Base-by-base conservation (phyloP, 1,140 invertebrate species). In the Drosophila navojoa region DNA sequence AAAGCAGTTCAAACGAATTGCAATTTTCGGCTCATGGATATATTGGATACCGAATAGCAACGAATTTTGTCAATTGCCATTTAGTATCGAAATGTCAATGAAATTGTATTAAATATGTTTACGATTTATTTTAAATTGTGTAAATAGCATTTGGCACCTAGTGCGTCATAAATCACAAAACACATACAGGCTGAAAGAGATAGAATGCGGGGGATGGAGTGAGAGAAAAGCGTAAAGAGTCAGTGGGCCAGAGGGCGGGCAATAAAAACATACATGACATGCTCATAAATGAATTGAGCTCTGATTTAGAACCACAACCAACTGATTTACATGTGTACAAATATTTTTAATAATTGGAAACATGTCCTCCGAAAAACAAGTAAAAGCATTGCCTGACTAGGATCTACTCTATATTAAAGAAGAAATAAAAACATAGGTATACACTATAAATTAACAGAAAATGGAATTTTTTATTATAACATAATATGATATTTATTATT, bases 341-440 rank as follows among this genome's bases (percentile, higher is more conserved):
- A 47, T 50, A 72, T 78, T 78, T 42, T 47, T 29, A 60, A 55
- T 71, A 50, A n/a, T 25, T 50, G 45, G 11, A 57, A 50, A 15
- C 5, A 44, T n/a, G 38, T 6, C 27, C 35, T 27, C 16, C 3
- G 7, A 16, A 38, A 10, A 52, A 10, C n/a, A 5, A 15, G 25
- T n/a, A 29, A 13, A 38, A 38, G 35, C 35, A 11, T 11, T 38
- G 35, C 35, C 35, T 11, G 10, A 38, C 35, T 38, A 4, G 10
- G 0, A 11, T 3, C 10, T 38, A 38, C 35, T 11, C 35, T 38
- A 9, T 32, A 29, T 29, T 5, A 4, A 5, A 22, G 3, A 1
- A 22, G 19, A 22, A 22, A 1, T 2, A 3, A 22, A 22, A 22
- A 22, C 3, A 22, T 22, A 22, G 0, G 19, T 22, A 1, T 22